Percentiles rank a stretch among this genome's conserved stretches.
These are phyloP conservation scores for Frieseomelitta varia DNA, from an alignment of 1,140 invertebrate species.

Conservation along the genomic window DNA sequence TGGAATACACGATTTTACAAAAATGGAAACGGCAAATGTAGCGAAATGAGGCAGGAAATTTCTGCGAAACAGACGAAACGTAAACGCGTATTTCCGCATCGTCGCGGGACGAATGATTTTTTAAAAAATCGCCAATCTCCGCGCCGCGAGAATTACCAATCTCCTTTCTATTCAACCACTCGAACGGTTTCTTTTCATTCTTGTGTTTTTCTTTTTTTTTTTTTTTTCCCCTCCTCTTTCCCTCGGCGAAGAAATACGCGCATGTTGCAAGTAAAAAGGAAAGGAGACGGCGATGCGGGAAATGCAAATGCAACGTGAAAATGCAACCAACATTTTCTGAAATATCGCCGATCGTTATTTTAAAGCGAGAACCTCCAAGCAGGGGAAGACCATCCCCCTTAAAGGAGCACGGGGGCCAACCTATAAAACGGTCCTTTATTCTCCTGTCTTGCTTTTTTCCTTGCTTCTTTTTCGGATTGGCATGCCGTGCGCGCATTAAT, in stretches of 20 bases:
- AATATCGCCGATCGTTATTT: slow-evolving; percentile 7
- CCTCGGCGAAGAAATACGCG: background rate
- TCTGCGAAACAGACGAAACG: background rate
- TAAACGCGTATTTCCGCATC: background rate
- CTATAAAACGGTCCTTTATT: slow-evolving; percentile 6
- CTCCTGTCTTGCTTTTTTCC: background rate
- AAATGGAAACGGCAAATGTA: background rate
- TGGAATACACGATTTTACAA: background rate
- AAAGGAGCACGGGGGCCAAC: background rate
- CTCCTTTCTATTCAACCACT: background rate
- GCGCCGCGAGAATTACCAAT: background rate
- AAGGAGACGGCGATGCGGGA: background rate
- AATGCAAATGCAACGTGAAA: background rate
- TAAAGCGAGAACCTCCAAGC: background rate
- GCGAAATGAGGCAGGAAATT: background rate
- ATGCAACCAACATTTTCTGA: background rate
- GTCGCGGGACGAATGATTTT: no score
- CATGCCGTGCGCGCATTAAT: slow-evolving; percentile 2
- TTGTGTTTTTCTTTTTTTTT: background rate
- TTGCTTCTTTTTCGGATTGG: background rate
- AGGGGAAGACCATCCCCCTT: background rate
- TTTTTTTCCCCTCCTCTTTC: no score
- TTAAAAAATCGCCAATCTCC: no score
- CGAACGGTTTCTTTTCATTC: background rate
- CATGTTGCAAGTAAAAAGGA: background rate